A percentile compares a stretch with the other conserved stretches of the same genome.
Conservation (phyloP, 2,888 invertebrate genomes). For the Drosophila mayaguana region DNA sequence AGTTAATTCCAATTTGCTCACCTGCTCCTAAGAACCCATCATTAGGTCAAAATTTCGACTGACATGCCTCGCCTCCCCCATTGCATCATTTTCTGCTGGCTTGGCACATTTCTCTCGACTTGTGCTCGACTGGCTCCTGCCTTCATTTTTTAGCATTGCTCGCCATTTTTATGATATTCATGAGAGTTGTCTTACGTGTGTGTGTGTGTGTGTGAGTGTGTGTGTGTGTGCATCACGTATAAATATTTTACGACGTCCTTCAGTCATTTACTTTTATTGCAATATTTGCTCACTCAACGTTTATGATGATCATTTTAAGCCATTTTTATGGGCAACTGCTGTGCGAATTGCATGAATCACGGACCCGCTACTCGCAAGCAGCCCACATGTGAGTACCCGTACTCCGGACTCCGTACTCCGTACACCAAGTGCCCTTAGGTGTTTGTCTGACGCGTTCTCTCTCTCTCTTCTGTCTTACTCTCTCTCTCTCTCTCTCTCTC, state of each 20-base stretch:
- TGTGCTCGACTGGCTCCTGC: conserved; percentile 34
- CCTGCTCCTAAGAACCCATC: conserved; percentile 32
- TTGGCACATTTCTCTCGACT: conserved; percentile 60
- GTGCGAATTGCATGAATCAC: conserved; percentile 82
- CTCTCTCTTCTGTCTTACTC: neutral
- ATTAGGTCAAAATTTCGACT: conserved; percentile 61
- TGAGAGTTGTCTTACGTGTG: conserved; percentile 17
- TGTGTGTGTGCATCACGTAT: conserved; percentile 71
- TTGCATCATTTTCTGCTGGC: conserved; percentile 49
- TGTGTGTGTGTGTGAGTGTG: conserved; percentile 23
- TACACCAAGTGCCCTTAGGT: conserved; percentile 45
- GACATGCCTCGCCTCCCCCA: conserved; percentile 8
- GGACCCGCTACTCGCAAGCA: conserved; percentile 36
- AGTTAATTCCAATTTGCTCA: conserved; percentile 35
- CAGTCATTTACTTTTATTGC: conserved; percentile 85
- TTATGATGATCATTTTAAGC: conserved; percentile 85
- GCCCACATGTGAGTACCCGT: conserved; percentile 57
- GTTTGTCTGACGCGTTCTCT: conserved; percentile 17
- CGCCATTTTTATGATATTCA: conserved; percentile 64
- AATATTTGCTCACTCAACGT: conserved; percentile 85
- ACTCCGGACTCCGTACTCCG: neutral
- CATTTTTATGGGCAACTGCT: conserved; percentile 83
- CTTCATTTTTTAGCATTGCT: conserved; percentile 44
- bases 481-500: neutral
- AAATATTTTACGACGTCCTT: conserved; percentile 84